Conservation (phyloP, 2,888 invertebrate species). For the Sminthurides aquaticus region DNA sequence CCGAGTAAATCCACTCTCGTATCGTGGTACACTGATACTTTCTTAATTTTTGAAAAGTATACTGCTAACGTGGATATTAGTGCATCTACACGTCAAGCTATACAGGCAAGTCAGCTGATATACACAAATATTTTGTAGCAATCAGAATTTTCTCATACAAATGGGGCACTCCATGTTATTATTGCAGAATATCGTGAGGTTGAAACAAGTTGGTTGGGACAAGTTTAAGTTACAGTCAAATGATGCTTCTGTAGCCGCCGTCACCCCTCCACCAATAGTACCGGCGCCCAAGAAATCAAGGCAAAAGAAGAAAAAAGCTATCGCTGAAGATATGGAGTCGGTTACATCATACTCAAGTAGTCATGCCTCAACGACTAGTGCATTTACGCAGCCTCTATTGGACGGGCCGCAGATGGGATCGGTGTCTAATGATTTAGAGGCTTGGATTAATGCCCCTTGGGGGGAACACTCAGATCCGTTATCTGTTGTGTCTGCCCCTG, state of each 20-base stretch:
- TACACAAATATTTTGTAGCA: not conserved
- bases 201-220: conserved; percentile 6
- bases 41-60: not conserved
- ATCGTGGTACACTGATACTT: not conserved
- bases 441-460: conserved; percentile 3
- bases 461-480: conserved; percentile 12
- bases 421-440: not conserved
- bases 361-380: not conserved
- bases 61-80: not conserved
- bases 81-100: not conserved
- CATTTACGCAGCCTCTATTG: not conserved
- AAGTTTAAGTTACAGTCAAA: not conserved
- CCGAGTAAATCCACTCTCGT: not conserved
- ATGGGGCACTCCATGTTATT: too few species aligned
- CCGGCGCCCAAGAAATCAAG: not conserved
- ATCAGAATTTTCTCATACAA: too few species aligned
- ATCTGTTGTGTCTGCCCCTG: conserved; percentile 7
- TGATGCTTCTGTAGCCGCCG: not conserved
- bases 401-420: not conserved
- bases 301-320: not conserved
- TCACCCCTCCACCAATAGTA: not conserved
- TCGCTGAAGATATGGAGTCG: not conserved
- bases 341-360: not conserved
- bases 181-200: conserved; percentile 3
- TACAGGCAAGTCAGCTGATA: not conserved